Evolutionary conservation across 2,888 invertebrate genomes (phyloP).

Genomic region (Hartigia nigra): DNA sequence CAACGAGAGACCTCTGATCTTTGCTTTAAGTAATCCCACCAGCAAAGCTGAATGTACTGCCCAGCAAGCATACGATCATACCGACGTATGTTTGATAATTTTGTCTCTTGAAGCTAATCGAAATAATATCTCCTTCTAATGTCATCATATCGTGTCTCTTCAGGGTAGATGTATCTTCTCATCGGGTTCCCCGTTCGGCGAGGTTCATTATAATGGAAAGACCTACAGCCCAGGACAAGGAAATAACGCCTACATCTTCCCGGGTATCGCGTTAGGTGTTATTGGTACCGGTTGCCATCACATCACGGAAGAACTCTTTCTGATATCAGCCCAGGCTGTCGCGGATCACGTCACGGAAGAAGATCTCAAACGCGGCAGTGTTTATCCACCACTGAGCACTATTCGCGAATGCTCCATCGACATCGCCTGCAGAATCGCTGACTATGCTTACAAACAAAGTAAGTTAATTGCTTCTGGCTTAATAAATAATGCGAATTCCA

Average conservation of each 20-base stretch:
- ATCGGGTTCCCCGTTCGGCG: slow-evolving; percentile 95
- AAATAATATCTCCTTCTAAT: neutral
- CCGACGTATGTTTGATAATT: slow-evolving; percentile 73
- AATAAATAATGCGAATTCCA: slow-evolving; percentile 2
- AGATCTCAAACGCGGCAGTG: slow-evolving; percentile 85
- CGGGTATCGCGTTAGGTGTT: slow-evolving; percentile 94
- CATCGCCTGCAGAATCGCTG: slow-evolving; percentile 88
- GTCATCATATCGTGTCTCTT: slow-evolving; percentile 32
- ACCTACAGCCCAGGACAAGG: slow-evolving; percentile 94
- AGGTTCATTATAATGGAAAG: slow-evolving; percentile 82
- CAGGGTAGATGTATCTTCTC: slow-evolving; percentile 95
- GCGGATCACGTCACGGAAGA: slow-evolving; percentile 86
- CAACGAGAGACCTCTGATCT: slow-evolving; percentile 91
- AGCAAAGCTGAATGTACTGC: slow-evolving; percentile 98
- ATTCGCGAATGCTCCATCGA: slow-evolving; percentile 90
- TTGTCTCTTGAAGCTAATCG: slow-evolving; percentile 10
- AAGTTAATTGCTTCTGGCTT: slow-evolving; percentile 37
- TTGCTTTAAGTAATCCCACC: slow-evolving; percentile 98
- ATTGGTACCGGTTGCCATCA: slow-evolving; percentile 93
- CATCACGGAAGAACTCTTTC: slow-evolving; percentile 93
- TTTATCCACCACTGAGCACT: slow-evolving; percentile 89
- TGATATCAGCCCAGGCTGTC: slow-evolving; percentile 91
- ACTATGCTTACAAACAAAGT: slow-evolving; percentile 92
- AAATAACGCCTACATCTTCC: slow-evolving; percentile 97
- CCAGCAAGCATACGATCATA: slow-evolving; percentile 90